Evolutionary conservation across 37 sponge, comb jelly and placozoan genomes (phyloP).

Genomic region (Hexactinellida sp.): DNA sequence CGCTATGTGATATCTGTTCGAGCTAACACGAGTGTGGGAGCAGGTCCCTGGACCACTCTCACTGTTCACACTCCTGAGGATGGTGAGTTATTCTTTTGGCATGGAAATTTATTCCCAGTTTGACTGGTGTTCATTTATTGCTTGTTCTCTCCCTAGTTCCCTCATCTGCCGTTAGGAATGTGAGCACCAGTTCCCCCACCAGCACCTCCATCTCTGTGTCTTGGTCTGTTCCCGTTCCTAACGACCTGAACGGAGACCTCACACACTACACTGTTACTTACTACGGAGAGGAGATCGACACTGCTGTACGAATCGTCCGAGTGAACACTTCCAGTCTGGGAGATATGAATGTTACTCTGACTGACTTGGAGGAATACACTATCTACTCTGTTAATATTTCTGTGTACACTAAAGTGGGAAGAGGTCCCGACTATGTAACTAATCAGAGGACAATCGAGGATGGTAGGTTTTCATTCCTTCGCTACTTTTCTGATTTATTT

Average conservation of each 20-base stretch:
- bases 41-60: neutral
- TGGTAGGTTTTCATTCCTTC: neutral
- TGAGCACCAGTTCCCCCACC: neutral
- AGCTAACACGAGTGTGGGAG: slow-evolving; percentile 7
- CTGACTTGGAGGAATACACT: neutral
- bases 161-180: neutral
- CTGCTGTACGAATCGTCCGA: neutral
- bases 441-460: neutral
- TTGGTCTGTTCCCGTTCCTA: neutral
- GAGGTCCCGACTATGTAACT: neutral
- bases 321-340: neutral
- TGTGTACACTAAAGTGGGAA: neutral
- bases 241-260: neutral
- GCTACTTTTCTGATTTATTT: too few relatives aligned
- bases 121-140: neutral
- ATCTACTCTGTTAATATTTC: neutral
- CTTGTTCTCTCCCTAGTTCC: neutral
- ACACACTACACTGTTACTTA: neutral
- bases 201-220: neutral
- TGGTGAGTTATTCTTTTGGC: too few relatives aligned
- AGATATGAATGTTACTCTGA: neutral
- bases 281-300: neutral
- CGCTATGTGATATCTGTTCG: neutral
- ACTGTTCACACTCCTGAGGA: slow-evolving; percentile 5
- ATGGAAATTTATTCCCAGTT: too few relatives aligned